Evolutionary conservation across 2,113 vertebrate species (phyloP), one percentile per base, ranked within the genome.

Genomic region (Regulus satrapa): DNA sequence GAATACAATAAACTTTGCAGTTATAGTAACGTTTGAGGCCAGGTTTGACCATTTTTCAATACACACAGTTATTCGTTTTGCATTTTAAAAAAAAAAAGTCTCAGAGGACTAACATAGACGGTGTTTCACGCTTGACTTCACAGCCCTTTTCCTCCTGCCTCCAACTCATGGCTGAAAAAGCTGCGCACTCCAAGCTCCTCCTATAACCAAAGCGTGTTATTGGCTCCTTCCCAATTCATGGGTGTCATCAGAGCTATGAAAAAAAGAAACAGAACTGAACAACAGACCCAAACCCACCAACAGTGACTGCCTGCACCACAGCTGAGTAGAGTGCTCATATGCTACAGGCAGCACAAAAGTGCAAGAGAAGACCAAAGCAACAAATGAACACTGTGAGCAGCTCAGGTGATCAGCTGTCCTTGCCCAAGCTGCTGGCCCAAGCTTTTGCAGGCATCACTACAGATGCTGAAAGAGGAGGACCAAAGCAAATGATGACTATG

Each of bases 271-370:
- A 24, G 29, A 66, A 21, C 14, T 41, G 54, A n/a, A 14, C 0
- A 0, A n/a, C 31, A 40, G 31, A 49, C 40, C 18, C 54, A 43
- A 78, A 18, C 24, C 16, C 9, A 7, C 14, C 8, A 24, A n/a
- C 23, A 41, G 73, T 2, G 10, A 52, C 38, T 54, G 13, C 58
- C 10, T 40, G 71, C 21, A 17, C 32, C 32, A 10, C 1, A 49
- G 55, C 0, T 34, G 34, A 38, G 32, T 0, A 0, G 7, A 15
- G 28, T 28, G 31, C 24, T 80, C 67, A 64, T 29, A 8, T 18
- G 31, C 52, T 32, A 15, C 18, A 0, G 1, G 2, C 11, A 52
- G 34, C 71, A 28, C 9, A 12, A 16, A n/a, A 68, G 46, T 8
- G 20, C 49, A 77, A 58, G 51, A 61, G 26, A n/a, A 85, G 15